A percentile compares a stretch with the other conserved stretches of the same genome.
These are phyloP conservation scores for Thereuonema tuberculata DNA, from an alignment of 1,140 invertebrate genomes.

Conservation along the genomic window DNA sequence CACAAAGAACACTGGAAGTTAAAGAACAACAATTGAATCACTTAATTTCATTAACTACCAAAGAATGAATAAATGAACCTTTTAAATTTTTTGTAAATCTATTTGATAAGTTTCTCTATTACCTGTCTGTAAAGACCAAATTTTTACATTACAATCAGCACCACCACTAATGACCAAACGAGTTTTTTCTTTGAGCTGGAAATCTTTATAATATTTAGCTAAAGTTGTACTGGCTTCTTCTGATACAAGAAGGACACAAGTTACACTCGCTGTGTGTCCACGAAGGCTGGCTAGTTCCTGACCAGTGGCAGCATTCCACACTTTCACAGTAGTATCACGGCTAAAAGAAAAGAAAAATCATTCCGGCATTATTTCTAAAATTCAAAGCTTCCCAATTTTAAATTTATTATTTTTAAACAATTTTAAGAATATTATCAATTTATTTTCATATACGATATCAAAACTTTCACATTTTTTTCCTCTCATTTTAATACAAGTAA, in stretches of 20 bases:
- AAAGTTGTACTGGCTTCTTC: not conserved
- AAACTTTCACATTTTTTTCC: too few relatives aligned
- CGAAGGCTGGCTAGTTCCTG: conserved; percentile 21
- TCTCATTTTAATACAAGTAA: too few relatives aligned
- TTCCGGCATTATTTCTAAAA: too few relatives aligned
- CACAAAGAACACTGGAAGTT: too few relatives aligned
- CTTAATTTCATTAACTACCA: not conserved
- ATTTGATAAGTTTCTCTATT: not conserved
- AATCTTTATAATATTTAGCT: not conserved
- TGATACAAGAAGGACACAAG: conserved; percentile 20
- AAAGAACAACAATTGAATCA: too few relatives aligned
- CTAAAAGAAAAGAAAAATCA: conserved; percentile 17
- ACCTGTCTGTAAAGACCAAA: not conserved
- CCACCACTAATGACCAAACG: conserved; percentile 21
- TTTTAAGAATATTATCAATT: too few relatives aligned
- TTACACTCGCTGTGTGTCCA: conserved; percentile 24
- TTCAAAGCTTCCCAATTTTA: too few relatives aligned
- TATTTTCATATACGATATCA: too few relatives aligned
- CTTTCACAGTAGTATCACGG: conserved; percentile 27
- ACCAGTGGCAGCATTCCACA: conserved; percentile 21
- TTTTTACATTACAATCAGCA: conserved; percentile 19
- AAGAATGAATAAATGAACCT: not conserved
- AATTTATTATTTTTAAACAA: too few relatives aligned
- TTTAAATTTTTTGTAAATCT: not conserved
- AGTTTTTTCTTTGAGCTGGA: not conserved